Conservation (phyloP, 2,888 invertebrate species). For the Apamea anceps region DNA sequence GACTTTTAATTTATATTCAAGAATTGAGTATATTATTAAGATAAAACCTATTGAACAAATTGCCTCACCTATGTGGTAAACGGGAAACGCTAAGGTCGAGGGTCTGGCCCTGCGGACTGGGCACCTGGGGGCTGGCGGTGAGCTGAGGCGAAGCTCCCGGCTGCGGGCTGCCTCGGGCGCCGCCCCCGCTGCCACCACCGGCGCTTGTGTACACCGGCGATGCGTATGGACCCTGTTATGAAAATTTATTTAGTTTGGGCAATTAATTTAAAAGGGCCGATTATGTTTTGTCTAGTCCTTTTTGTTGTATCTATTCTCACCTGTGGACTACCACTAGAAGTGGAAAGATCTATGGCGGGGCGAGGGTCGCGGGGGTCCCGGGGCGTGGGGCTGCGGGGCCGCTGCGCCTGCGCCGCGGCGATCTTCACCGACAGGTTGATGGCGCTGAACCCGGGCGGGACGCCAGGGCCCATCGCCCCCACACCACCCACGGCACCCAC, state of each 20-base stretch:
- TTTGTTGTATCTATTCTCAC: slow-evolving; percentile 85
- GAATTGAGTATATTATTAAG: slow-evolving; percentile 15
- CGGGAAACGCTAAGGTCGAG: slow-evolving; percentile 97
- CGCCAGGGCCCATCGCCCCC: slow-evolving; percentile 92
- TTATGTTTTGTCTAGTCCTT: slow-evolving; percentile 59
- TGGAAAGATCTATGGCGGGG: slow-evolving; percentile 96
- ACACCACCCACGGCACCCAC: slow-evolving; percentile 91
- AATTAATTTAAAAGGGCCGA: slow-evolving; percentile 63
- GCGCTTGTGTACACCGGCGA: slow-evolving; percentile 94
- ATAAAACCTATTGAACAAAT: slow-evolving; percentile 60
- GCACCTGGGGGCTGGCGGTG: slow-evolving; percentile 96
- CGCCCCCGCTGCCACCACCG: slow-evolving; percentile 92
- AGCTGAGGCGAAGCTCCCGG: slow-evolving; percentile 95
- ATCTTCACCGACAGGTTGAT: slow-evolving; percentile 96
- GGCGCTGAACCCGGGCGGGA: slow-evolving; percentile 94
- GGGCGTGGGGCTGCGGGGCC: slow-evolving; percentile 93
- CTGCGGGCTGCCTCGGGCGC: slow-evolving; percentile 94
- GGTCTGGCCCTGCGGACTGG: slow-evolving; percentile 97
- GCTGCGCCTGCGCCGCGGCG: slow-evolving; percentile 93
- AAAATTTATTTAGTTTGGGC: slow-evolving; percentile 77
- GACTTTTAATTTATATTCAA: slow-evolving; percentile 52
- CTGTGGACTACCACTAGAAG: slow-evolving; percentile 97
- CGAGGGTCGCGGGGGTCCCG: slow-evolving; percentile 94
- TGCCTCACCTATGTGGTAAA: slow-evolving; percentile 95
- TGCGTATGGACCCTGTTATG: slow-evolving; percentile 93